These are phyloP conservation scores for Chelonus insularis DNA, from an alignment of 1,140 invertebrate genomes.

Conservation along the genomic window DNA sequence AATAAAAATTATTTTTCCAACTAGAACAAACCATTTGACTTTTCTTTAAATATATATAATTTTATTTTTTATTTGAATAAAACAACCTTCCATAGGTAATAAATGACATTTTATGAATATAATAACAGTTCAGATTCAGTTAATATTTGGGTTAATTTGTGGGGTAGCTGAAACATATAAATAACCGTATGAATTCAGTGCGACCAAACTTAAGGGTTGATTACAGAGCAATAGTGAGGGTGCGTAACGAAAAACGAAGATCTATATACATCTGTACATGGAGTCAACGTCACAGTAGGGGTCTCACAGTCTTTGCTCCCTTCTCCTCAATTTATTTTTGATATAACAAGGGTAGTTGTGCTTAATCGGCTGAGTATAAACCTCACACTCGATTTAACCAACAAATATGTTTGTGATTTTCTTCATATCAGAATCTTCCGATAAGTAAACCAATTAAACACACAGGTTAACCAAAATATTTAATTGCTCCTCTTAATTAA, in stretches of 20 bases:
- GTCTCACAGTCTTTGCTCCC: slow-evolving; percentile 11
- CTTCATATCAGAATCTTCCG: slow-evolving; percentile 23
- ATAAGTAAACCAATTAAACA: slow-evolving; percentile 41
- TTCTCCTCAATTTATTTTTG: neutral
- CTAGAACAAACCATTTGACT: no score
- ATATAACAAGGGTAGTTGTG: slow-evolving; percentile 6
- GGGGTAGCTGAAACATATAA: slow-evolving; percentile 37
- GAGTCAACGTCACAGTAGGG: slow-evolving; percentile 5
- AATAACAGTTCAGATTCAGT: no score
- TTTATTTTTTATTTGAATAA: no score
- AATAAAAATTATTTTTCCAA: no score
- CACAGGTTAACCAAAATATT: slow-evolving; percentile 3
- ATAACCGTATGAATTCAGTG: slow-evolving; percentile 46
- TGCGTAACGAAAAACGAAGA: neutral
- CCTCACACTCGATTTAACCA: slow-evolving; percentile 26
- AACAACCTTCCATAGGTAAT: no score
- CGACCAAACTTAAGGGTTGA: slow-evolving; percentile 40
- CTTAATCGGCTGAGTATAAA: slow-evolving; percentile 26
- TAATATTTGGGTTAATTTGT: neutral
- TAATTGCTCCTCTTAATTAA: neutral
- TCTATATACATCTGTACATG: neutral
- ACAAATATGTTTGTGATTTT: slow-evolving; percentile 26
- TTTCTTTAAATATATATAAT: no score
- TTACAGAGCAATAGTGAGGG: slow-evolving; percentile 1
- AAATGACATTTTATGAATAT: no score